phyloP scores from a whole-genome alignment of 2,888 invertebrate genomes.

The Gortyna flavago region DNA sequence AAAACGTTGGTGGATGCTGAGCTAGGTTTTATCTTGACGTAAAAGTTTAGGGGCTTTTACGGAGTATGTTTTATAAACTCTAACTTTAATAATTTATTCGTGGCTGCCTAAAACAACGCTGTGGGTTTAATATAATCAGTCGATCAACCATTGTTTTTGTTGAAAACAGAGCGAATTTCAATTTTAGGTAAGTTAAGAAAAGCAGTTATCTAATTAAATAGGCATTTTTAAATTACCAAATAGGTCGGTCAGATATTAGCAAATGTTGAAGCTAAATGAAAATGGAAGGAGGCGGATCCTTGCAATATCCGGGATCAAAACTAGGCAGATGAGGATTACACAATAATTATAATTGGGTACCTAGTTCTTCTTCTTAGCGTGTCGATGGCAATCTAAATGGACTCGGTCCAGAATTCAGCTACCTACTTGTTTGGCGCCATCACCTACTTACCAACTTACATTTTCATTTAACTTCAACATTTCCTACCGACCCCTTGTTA shows the following conservation, averaged over 20 bases:
- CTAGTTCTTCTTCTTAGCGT: not conserved
- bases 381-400: too few species aligned
- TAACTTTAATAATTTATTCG: not conserved
- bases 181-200: not conserved
- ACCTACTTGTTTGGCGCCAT: too few species aligned
- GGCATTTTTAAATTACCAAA: not conserved
- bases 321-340: not conserved
- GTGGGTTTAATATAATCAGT: not conserved
- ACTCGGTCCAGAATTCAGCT: too few species aligned
- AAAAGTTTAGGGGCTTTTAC: conserved; percentile 1
- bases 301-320: conserved; percentile 3
- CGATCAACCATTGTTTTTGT: conserved; percentile 7
- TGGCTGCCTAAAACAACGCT: conserved; percentile 16
- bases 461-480: not conserved
- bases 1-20: conserved; percentile 17
- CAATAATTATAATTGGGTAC: conserved; percentile 1
- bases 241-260: not conserved
- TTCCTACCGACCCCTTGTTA: too few species aligned
- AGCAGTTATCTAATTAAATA: not conserved
- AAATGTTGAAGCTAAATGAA: not conserved
- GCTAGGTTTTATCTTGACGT: conserved; percentile 16
- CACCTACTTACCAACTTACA: not conserved
- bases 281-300: not conserved
- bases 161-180: conserved; percentile 10
- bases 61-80: not conserved